A percentile compares a stretch with the other conserved stretches of the same genome.
These are phyloP conservation scores for Osmoderma eremita DNA, from an alignment of 2,888 invertebrate species.

Conservation along the genomic window DNA sequence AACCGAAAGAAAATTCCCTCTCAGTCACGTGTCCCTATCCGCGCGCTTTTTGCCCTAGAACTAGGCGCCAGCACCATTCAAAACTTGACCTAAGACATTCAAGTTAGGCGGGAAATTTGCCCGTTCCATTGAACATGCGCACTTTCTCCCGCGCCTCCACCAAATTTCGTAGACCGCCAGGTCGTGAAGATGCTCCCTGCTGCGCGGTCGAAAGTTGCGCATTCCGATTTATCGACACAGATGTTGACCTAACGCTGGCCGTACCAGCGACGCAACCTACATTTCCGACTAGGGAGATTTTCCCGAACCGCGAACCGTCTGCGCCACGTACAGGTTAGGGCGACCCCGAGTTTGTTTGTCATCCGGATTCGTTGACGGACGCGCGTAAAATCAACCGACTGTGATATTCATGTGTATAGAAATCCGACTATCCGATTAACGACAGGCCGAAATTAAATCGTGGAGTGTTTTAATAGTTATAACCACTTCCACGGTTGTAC, in stretches of 20 bases:
- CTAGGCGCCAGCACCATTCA: neutral
- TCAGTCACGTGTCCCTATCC: neutral
- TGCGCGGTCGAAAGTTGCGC: constrained; percentile 47
- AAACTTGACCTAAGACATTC: constrained; percentile 23
- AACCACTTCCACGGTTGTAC: neutral
- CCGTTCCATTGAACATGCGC: neutral
- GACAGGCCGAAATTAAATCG: too few relatives aligned
- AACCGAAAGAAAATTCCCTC: neutral
- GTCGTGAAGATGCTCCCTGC: constrained; percentile 3
- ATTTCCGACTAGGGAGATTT: constrained; percentile 8
- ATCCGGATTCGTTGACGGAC: too few relatives aligned
- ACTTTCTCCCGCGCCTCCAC: neutral
- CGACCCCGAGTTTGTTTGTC: neutral
- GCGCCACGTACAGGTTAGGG: constrained; percentile 7
- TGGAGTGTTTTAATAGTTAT: neutral
- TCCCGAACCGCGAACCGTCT: neutral
- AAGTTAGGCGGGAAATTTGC: constrained; percentile 4
- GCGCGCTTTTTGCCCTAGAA: neutral
- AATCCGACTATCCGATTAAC: too few relatives aligned
- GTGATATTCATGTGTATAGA: constrained; percentile 34
- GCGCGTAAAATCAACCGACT: constrained; percentile 20
- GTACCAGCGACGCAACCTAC: constrained; percentile 30
- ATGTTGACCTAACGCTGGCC: constrained; percentile 54
- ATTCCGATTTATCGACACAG: constrained; percentile 57
- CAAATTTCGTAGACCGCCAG: constrained; percentile 5